phyloP scores from a whole-genome alignment of 2,113 vertebrate genomes.

The Hirundichthys speculiger region DNA sequence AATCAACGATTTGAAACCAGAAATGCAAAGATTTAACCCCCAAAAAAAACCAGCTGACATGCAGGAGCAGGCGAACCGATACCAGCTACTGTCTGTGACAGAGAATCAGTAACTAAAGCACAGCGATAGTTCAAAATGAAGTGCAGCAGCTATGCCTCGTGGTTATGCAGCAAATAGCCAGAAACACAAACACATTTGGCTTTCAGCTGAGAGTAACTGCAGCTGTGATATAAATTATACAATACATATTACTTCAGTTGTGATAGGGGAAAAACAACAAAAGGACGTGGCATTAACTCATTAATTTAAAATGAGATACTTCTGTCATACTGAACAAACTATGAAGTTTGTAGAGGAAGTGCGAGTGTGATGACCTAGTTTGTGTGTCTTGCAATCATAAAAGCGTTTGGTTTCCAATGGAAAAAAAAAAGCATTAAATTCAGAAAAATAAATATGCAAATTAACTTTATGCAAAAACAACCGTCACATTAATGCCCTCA shows the following conservation, averaged over 20 bases:
- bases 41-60: neutral
- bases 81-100: conserved; percentile 6
- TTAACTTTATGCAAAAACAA: neutral
- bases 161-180: conserved; percentile 22
- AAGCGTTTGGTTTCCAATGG: no score
- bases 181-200: neutral
- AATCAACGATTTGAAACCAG: neutral
- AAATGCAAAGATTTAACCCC: neutral
- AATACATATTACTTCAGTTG: neutral
- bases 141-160: neutral
- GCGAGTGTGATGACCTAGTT: neutral
- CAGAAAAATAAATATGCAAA: neutral
- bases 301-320: neutral
- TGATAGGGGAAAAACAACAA: neutral
- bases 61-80: no score
- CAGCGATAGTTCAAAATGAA: neutral
- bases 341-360: neutral
- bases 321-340: neutral
- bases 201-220: conserved; percentile 8
- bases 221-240: conserved; percentile 2
- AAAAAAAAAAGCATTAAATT: neutral
- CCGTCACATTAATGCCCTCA: neutral
- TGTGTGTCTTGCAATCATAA: neutral
- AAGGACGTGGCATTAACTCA: conserved; percentile 3
- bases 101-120: neutral